Percentiles rank a stretch among this genome's conserved stretches.
Conservation (phyloP, 2,888 invertebrate genomes). For the Macaria notata region DNA sequence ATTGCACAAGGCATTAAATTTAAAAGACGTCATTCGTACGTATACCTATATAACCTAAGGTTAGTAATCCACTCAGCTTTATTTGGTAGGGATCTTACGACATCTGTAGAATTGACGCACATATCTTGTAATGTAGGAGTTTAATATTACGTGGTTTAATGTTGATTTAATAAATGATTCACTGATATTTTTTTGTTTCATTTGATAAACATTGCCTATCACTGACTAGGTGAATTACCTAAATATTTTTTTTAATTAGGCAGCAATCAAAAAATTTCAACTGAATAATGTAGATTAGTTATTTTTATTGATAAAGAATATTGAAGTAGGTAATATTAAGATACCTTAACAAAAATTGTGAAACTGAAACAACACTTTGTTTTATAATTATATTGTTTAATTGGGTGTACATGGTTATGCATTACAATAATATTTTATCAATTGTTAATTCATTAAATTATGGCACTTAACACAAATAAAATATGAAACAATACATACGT, state of each 20-base stretch:
- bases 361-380: conserved; percentile 52
- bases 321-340: too few relatives aligned
- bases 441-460: conserved; percentile 81
- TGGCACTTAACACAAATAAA: conserved; percentile 80
- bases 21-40: neutral
- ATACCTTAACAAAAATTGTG: too few relatives aligned
- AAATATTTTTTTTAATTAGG: too few relatives aligned
- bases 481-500: conserved; percentile 71
- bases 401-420: conserved; percentile 82
- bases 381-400: conserved; percentile 72
- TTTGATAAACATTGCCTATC: neutral
- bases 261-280: too few relatives aligned
- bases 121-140: conserved; percentile 7
- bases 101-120: conserved; percentile 17
- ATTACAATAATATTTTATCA: conserved; percentile 77
- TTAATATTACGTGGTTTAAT: conserved; percentile 9
- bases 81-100: conserved; percentile 1
- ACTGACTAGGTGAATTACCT: too few relatives aligned
- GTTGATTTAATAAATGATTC: conserved; percentile 22
- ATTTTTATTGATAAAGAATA: too few relatives aligned
- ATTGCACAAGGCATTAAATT: neutral
- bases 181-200: conserved; percentile 10
- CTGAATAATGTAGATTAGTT: too few relatives aligned
- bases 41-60: neutral
- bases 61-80: neutral